Base-by-base conservation (phyloP, 2,797 vertebrate genomes). In the Sebastes iracundus region DNA sequence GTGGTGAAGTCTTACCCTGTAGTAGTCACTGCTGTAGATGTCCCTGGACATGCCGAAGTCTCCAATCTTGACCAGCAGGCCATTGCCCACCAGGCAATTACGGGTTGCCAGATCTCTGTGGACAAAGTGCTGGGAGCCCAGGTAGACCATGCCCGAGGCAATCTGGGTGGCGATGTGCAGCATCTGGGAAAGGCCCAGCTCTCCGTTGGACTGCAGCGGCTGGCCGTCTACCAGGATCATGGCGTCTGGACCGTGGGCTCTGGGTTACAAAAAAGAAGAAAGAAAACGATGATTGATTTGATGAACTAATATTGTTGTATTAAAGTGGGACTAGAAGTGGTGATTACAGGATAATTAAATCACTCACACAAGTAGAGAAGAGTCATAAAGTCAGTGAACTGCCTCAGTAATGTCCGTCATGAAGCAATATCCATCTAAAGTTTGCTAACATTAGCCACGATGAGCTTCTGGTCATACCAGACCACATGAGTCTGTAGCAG, bases 21-120 rank as follows among this genome's bases (percentile, higher is more conserved):
- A 99, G 96, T 99, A 99, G 94, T 99, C 99, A 2, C 97, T 99
- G 96, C 98, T 99, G 95, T 99, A 99, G 94, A 99, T 97, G 70
- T 99, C 99, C 91, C 99, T 96, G 73, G 99, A 99, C 99, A 99
- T 99, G 94, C 99, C 99, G 22, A 99, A 99, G 93, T 99, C 99
- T 81, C 99, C 99, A 2, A 99, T 99, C 96, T 99, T 99, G 87
- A 99, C 98, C 88, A 99, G 95, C 60, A 99, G 96, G 88, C 98
- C 98, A 16, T 97, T 97, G 83, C 99, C 99, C 2, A 99, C 99
- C 90, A 99, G 96, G 90, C 99, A 99, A 90, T 99, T 99, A 87
- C 99, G 97, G 20, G 99, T 99, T 84, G 99, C 99, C 95, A 99
- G 95, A 95, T 99, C 99, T 88, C 99, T 97, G 92, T 99, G 99